A percentile compares a stretch with the other conserved stretches of the same genome.
Evolutionary conservation across 2,888 invertebrate species (phyloP).

Genomic region (Drosophila neonasuta): DNA sequence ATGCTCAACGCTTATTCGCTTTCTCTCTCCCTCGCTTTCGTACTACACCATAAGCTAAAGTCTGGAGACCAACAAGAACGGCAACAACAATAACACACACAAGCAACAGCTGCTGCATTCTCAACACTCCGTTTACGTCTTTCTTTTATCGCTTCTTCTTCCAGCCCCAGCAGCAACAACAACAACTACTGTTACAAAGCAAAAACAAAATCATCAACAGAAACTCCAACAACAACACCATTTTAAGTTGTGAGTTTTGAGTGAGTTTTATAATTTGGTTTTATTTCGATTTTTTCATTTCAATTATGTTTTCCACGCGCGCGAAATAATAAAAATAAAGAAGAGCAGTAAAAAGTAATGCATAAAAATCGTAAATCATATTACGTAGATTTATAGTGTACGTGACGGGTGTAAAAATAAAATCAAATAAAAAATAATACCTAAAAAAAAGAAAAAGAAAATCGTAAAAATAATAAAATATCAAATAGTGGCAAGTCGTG

Average conservation of each 20-base stretch:
- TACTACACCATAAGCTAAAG: slow-evolving; percentile 8
- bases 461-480: slow-evolving; percentile 34
- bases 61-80: slow-evolving; percentile 29
- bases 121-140: slow-evolving; percentile 30
- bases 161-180: slow-evolving; percentile 31
- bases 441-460: slow-evolving; percentile 15
- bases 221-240: neutral
- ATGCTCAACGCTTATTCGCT: slow-evolving; percentile 9
- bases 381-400: slow-evolving; percentile 37
- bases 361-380: slow-evolving; percentile 43
- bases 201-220: slow-evolving; percentile 8
- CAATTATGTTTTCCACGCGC: slow-evolving; percentile 34
- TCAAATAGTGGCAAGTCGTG: slow-evolving; percentile 43
- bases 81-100: slow-evolving; percentile 23
- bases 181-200: slow-evolving; percentile 1
- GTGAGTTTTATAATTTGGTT: slow-evolving; percentile 18
- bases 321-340: slow-evolving; percentile 23
- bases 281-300: slow-evolving; percentile 29
- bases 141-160: slow-evolving; percentile 29
- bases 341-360: slow-evolving; percentile 23
- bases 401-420: slow-evolving; percentile 46
- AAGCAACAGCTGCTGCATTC: slow-evolving; percentile 61
- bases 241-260: slow-evolving; percentile 36
- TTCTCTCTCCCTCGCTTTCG: slow-evolving; percentile 22
- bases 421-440: slow-evolving; percentile 20